Evolutionary conservation across 2,113 vertebrate genomes (phyloP).

Genomic region (Calypte anna): DNA sequence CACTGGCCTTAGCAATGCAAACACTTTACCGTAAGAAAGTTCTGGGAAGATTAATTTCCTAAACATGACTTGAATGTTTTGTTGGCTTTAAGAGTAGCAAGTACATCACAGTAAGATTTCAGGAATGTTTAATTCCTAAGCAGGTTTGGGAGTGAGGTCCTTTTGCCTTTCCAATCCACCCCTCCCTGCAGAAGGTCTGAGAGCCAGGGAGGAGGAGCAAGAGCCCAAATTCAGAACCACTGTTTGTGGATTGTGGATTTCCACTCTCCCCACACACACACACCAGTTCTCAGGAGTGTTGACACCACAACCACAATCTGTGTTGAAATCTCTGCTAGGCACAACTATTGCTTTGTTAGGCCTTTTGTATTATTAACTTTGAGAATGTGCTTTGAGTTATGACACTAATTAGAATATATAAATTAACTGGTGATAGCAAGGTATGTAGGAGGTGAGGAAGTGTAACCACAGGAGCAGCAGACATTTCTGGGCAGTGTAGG

Average conservation of each 20-base stretch:
- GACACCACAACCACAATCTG: neutral
- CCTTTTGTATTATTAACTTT: no score
- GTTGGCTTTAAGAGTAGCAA: slow-evolving; percentile 21
- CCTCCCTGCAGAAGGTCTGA: neutral
- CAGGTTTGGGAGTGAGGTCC: neutral
- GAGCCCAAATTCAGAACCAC: neutral
- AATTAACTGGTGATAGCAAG: no score
- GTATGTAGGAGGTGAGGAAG: no score
- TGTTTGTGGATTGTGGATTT: neutral
- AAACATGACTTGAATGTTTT: neutral
- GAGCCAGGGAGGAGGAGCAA: neutral
- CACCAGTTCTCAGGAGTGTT: neutral
- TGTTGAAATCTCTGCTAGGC: no score
- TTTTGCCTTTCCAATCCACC: neutral
- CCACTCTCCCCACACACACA: no score
- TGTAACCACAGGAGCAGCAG: no score
- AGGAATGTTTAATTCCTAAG: slow-evolving; percentile 50
- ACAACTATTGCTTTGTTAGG: no score
- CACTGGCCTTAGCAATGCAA: neutral
- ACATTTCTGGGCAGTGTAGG: no score
- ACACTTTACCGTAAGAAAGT: slow-evolving; percentile 1
- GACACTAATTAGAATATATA: no score
- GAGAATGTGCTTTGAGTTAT: no score
- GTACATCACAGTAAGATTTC: slow-evolving; percentile 58
- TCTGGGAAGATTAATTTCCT: neutral